Conservation (phyloP, 35 echinoderm and acorn worm genomes). For the Acanthaster planci region DNA sequence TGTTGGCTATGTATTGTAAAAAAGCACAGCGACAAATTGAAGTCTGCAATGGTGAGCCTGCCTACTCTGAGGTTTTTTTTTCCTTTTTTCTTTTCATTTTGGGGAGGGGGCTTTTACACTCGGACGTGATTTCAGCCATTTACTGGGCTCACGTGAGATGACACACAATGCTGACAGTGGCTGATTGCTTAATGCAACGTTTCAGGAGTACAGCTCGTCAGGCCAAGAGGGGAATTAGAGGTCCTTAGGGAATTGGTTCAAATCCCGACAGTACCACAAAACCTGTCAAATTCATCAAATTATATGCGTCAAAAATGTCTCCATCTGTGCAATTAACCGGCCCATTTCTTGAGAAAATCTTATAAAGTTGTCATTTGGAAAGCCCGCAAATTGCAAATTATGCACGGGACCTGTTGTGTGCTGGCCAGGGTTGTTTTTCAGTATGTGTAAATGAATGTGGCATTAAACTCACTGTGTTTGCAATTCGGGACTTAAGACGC, state of each 20-base stretch:
- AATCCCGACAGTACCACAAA: background rate
- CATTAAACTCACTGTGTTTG: background rate
- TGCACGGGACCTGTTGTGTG: slow-evolving; percentile 14
- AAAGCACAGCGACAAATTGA: no score
- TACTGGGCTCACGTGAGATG: background rate
- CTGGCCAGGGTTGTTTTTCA: background rate
- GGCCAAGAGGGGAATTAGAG: background rate
- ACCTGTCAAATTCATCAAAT: slow-evolving; percentile 30
- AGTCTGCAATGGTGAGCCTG: no score
- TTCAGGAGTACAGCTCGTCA: slow-evolving; percentile 10
- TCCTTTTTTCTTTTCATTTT: no score
- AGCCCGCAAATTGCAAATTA: slow-evolving; percentile 7
- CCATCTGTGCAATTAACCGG: slow-evolving; percentile 19
- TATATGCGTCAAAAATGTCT: slow-evolving; percentile 12
- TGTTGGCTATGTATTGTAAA: background rate
- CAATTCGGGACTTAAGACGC: no score
- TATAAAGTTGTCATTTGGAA: background rate
- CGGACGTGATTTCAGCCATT: slow-evolving; percentile 19
- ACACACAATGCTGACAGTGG: background rate
- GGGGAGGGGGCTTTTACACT: no score
- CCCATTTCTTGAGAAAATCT: slow-evolving; percentile 23
- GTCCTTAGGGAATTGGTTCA: background rate
- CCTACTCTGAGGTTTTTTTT: no score
- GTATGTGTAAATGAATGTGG: background rate
- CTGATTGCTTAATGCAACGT: slow-evolving; percentile 10